These are phyloP conservation scores for Nymphalis urticae DNA, from an alignment of 2,888 invertebrate species.

Conservation along the genomic window DNA sequence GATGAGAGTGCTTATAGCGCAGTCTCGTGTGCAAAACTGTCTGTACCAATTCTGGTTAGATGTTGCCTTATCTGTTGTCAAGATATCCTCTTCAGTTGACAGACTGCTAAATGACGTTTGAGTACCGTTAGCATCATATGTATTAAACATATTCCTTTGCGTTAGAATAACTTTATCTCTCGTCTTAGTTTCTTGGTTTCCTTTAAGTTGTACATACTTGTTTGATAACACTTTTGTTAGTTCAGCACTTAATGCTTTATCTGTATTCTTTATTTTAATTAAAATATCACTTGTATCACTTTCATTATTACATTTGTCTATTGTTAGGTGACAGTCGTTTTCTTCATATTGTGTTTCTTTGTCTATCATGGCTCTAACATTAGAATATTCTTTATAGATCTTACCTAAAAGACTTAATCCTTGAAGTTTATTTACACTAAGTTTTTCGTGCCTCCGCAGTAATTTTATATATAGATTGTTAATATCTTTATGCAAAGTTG, in stretches of 20 bases:
- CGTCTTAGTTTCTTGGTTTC: neutral
- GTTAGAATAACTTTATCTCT: neutral
- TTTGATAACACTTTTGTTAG: neutral
- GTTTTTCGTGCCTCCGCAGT: slow-evolving; percentile 57
- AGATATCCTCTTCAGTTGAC: slow-evolving; percentile 28
- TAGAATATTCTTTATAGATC: slow-evolving; percentile 56
- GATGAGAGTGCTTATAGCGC: slow-evolving; percentile 48
- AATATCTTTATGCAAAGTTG: slow-evolving; percentile 58
- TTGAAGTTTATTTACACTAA: slow-evolving; percentile 46
- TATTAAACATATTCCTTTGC: neutral
- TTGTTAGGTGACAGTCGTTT: slow-evolving; percentile 25
- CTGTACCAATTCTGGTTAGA: slow-evolving; percentile 51
- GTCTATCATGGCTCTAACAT: slow-evolving; percentile 41
- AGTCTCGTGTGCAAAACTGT: slow-evolving; percentile 45
- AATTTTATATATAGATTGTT: slow-evolving; percentile 56
- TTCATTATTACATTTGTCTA: slow-evolving; percentile 18
- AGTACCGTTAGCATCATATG: slow-evolving; percentile 27
- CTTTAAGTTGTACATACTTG: slow-evolving; percentile 22
- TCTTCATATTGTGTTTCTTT: slow-evolving; percentile 49
- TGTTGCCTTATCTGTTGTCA: slow-evolving; percentile 43
- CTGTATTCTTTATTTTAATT: slow-evolving; percentile 16
- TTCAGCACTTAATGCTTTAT: slow-evolving; percentile 37
- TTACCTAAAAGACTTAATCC: slow-evolving; percentile 61
- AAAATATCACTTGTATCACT: slow-evolving; percentile 24
- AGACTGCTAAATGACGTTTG: slow-evolving; percentile 34